These are phyloP conservation scores for Cyclargus thomasi DNA, from an alignment of 1,140 invertebrate species.

Conservation along the genomic window DNA sequence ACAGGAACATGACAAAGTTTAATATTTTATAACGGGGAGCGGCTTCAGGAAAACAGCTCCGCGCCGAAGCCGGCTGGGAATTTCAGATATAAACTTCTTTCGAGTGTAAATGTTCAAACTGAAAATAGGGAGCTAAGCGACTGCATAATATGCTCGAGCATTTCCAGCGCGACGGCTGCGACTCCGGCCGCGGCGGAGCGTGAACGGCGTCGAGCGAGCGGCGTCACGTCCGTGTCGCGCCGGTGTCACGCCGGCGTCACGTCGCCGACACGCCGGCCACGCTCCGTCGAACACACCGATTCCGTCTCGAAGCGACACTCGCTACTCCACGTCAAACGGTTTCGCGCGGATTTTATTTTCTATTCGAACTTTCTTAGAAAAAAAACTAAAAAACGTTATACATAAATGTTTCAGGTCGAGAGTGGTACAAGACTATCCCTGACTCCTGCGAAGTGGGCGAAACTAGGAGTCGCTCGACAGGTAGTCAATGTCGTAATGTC, in stretches of 20 bases:
- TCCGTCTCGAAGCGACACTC: not conserved
- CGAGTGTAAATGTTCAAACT: not conserved
- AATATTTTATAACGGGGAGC: not conserved
- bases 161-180: slow-evolving; percentile 7
- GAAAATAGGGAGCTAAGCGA: slow-evolving; percentile 4
- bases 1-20: not conserved
- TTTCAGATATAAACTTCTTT: slow-evolving; percentile 13
- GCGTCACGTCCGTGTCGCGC: not conserved
- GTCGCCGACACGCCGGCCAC: not conserved
- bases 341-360: not conserved
- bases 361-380: not conserved
- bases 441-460: not conserved
- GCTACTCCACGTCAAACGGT: not conserved
- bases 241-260: not conserved
- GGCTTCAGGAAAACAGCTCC: not conserved
- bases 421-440: not conserved
- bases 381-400: not conserved
- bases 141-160: slow-evolving; percentile 20
- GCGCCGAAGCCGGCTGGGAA: not conserved
- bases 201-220: not conserved
- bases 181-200: not conserved
- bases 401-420: not conserved
- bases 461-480: not conserved
- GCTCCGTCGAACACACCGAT: not conserved
- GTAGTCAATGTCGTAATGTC: not conserved